Evolutionary conservation across 1,140 invertebrate species (phyloP).

Genomic region (Megathymus violae): DNA sequence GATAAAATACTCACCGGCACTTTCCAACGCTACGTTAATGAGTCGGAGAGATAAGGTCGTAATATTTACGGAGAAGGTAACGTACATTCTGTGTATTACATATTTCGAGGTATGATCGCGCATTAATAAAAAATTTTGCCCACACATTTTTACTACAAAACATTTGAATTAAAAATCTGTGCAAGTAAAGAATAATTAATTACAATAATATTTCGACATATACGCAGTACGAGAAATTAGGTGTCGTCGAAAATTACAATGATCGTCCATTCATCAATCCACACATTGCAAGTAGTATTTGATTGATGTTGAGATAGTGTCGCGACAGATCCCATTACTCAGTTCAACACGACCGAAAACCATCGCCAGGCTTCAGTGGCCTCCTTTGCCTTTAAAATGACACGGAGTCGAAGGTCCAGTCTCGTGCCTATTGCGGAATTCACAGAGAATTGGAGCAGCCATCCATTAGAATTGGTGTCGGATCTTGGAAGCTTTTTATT

Average conservation of each 20-base stretch:
- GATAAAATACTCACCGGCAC: no score
- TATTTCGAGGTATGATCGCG: no score
- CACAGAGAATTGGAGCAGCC: conserved; percentile 10
- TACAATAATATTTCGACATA: background rate
- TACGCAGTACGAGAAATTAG: background rate
- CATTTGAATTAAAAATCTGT: no score
- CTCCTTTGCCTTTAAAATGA: conserved; percentile 12
- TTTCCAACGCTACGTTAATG: no score
- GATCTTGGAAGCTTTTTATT: conserved; percentile 14
- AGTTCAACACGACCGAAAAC: conserved; percentile 35
- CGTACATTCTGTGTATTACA: no score
- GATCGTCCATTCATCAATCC: conserved; percentile 3
- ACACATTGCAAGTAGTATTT: conserved; percentile 10
- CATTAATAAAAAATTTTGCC: no score
- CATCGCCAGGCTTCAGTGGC: conserved; percentile 24
- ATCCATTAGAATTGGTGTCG: conserved; percentile 12
- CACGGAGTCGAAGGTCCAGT: conserved; percentile 4
- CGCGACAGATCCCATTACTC: conserved; percentile 41
- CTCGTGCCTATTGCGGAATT: background rate
- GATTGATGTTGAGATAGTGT: conserved; percentile 11
- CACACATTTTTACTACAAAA: no score
- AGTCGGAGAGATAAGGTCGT: no score
- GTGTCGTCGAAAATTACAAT: background rate
- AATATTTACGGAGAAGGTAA: no score
- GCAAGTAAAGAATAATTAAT: no score